Conservation (phyloP, 2,113 vertebrate genomes). For the Phalacrocorax pelagicus region DNA sequence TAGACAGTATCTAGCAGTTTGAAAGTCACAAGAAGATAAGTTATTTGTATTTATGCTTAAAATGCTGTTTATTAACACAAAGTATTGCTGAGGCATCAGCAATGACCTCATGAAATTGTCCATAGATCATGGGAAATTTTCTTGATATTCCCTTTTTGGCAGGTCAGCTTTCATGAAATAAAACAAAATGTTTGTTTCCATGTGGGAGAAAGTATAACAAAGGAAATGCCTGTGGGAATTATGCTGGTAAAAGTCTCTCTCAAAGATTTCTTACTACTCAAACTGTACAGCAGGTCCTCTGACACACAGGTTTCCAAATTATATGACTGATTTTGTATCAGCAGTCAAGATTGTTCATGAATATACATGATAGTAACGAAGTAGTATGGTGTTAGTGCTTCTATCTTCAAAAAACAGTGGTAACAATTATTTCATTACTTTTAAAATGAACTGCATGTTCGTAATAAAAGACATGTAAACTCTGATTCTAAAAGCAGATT, state of each 20-base stretch:
- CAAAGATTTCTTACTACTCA: not conserved
- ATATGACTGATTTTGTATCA: not conserved
- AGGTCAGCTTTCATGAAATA: not conserved
- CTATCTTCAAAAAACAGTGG: not conserved
- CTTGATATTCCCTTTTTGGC: not conserved
- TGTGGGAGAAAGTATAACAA: not conserved
- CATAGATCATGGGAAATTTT: not conserved
- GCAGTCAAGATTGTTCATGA: not conserved
- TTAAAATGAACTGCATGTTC: not conserved
- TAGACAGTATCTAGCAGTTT: not conserved
- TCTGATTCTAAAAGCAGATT: not conserved
- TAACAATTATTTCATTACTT: not conserved
- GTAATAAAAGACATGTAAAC: not conserved
- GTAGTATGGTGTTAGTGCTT: not conserved
- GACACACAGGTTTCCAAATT: not conserved
- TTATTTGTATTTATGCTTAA: not conserved
- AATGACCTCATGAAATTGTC: not conserved
- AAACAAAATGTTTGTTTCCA: not conserved
- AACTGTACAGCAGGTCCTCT: not conserved
- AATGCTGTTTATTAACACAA: not conserved
- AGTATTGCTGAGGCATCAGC: not conserved
- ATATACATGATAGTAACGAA: not conserved
- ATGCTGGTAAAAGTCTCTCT: not conserved
- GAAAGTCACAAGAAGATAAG: not conserved
- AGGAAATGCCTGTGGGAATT: constrained; percentile 20